These are phyloP conservation scores for Lophura nycthemera DNA, from an alignment of 2,113 vertebrate genomes.

Conservation along the genomic window DNA sequence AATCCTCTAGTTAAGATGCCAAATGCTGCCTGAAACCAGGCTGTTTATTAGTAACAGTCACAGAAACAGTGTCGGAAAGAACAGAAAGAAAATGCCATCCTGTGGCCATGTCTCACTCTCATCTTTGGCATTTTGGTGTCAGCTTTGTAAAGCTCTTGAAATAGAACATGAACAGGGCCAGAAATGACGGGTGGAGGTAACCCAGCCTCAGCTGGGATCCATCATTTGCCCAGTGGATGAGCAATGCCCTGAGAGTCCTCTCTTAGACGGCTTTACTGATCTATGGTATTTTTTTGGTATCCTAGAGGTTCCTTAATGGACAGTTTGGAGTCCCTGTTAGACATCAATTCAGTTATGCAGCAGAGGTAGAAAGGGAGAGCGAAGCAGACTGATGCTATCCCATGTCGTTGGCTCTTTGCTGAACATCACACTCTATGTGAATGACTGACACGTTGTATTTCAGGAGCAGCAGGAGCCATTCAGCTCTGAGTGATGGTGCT, in stretches of 20 bases:
- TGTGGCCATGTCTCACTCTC: not conserved
- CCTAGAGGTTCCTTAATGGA: not conserved
- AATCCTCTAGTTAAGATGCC: not conserved
- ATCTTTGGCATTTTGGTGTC: not conserved
- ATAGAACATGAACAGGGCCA: not conserved
- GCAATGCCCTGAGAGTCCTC: not conserved
- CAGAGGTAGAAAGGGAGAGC: not conserved
- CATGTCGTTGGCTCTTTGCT: not conserved
- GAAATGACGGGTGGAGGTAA: not conserved
- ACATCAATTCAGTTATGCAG: not conserved
- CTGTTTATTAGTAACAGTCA: not conserved
- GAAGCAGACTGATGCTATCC: not conserved
- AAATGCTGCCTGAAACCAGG: not conserved
- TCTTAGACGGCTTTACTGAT: not conserved
- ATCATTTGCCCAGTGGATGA: not conserved
- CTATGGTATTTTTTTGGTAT: not conserved
- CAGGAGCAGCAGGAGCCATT: not conserved
- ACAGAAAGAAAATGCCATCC: slow-evolving; percentile 4
- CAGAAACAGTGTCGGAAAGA: not conserved
- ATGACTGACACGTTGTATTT: not conserved
- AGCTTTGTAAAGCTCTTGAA: not conserved
- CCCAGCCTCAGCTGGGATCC: not conserved
- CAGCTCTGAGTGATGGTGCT: not conserved
- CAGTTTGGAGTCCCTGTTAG: not conserved
- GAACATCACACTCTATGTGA: fast-evolving